These are phyloP conservation scores for Neopipo cinnamomea DNA, from an alignment of 2,113 vertebrate species.

Conservation along the genomic window DNA sequence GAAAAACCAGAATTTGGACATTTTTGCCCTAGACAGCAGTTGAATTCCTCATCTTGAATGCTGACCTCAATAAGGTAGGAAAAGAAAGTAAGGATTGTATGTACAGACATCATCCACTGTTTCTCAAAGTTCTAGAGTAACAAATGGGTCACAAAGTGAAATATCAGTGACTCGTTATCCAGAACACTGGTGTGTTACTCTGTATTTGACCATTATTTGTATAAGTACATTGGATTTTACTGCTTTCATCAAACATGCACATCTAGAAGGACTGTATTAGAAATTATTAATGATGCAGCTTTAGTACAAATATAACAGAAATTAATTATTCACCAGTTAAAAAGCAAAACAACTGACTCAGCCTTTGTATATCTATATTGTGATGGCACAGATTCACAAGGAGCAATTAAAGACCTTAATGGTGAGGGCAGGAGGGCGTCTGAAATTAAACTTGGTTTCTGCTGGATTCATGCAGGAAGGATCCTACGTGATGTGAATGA, in stretches of 20 bases:
- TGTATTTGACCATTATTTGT: not conserved
- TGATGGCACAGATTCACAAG: not conserved
- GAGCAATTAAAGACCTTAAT: not conserved
- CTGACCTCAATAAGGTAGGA: not conserved
- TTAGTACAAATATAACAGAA: not conserved
- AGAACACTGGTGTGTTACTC: not conserved
- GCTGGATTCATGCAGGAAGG: slow-evolving; percentile 1
- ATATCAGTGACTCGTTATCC: not conserved
- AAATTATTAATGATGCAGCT: slow-evolving; percentile 24
- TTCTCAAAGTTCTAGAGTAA: not conserved
- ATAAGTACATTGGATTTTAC: not conserved
- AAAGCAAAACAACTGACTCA: slow-evolving; percentile 9
- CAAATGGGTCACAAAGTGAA: not conserved
- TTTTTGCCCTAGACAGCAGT: not conserved
- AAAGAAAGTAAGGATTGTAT: not conserved
- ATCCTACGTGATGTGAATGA: not conserved
- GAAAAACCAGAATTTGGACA: not conserved
- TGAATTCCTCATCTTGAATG: not conserved
- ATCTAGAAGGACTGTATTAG: not conserved
- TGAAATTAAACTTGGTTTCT: not conserved
- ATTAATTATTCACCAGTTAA: slow-evolving; percentile 33
- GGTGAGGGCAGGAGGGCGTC: not conserved
- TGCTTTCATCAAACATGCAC: not conserved
- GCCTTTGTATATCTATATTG: not conserved
- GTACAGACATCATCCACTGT: not conserved